Base-by-base conservation (phyloP, 2,113 vertebrate species). In the Tetraodon nigroviridis region DNA sequence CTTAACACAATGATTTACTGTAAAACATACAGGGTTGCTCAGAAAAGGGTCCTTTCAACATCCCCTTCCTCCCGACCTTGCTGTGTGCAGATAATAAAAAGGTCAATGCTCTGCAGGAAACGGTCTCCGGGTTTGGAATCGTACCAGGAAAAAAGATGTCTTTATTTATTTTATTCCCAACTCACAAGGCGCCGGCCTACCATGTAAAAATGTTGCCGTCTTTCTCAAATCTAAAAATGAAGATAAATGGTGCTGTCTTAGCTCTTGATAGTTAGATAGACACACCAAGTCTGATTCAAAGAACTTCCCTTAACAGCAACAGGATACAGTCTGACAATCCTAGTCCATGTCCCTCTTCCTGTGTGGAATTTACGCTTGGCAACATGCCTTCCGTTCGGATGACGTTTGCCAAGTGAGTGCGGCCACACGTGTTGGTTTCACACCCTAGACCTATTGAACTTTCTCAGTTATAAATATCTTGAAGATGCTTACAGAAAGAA, bases 61-160 rank as follows among this genome's bases (percentile, higher is more conserved):
- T 21, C 57, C 16, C 44, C 45, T 71, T 45, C 13, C 2, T 10
- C 10, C 19, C 79, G 69, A 85, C 75, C 77, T 58, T 41, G 20
- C 29, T 45, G 20, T 59, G 57, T 62, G 49, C 14, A 64, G 45
- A 74, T 72, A 82, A 82, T 79, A 5, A 40, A 73, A 68, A 80
- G 78, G 80, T 80, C 78, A 85, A 71, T 64, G 17, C 57, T 63
- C 21, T 6, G 32, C 40, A 76, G 87, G 82, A 88, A 84, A 77
- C 66, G 24, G 29, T n/a, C 46, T 42, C 53, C 20, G 5, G 40
- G 41, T 15, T 61, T 20, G 16, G 19, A 18, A 64, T 22, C 18
- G 21, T 54, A 78, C 67, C 19, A 16, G 46, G 67, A 72, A 64
- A 74, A 72, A 83, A 64, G 52, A 51, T 41, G 4, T 1, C 18